Percentiles rank a stretch among this genome's conserved stretches.
Evolutionary conservation across 1,140 invertebrate species (phyloP).

Genomic region (Platyura marginata): DNA sequence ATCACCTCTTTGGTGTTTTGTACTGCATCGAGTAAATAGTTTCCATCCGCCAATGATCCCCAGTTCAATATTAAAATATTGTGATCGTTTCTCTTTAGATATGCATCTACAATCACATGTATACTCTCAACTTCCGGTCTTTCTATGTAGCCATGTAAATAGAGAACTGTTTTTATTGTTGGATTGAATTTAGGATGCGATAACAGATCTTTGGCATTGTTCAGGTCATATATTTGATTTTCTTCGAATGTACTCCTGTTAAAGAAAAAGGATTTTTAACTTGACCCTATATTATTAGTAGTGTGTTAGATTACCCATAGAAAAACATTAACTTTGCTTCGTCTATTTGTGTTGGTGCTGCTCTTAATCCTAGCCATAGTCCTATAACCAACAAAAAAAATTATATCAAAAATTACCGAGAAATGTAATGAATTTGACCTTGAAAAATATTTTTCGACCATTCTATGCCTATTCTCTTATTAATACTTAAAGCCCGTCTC

Average conservation of each 20-base stretch:
- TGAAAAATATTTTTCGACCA: too few relatives aligned
- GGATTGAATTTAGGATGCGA: conserved; percentile 28
- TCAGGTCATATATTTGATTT: conserved; percentile 10
- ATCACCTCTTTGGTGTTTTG: conserved; percentile 29
- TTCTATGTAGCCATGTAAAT: conserved; percentile 36
- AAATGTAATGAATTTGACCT: too few relatives aligned
- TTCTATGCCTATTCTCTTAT: too few relatives aligned
- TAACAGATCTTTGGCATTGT: conserved; percentile 13
- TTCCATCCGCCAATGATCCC: conserved; percentile 32
- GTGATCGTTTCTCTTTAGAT: conserved; percentile 20
- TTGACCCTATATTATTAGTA: background rate
- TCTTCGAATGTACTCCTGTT: conserved; percentile 1
- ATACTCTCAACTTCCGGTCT: conserved; percentile 33
- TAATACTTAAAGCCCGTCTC: too few relatives aligned
- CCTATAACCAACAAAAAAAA: conserved; percentile 1
- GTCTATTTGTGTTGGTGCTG: background rate
- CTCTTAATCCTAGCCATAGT: conserved; percentile 1
- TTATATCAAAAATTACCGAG: too few relatives aligned
- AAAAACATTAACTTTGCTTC: conserved; percentile 2
- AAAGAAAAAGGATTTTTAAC: too few relatives aligned
- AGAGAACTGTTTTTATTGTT: conserved; percentile 29
- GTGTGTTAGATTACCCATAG: conserved; percentile 1
- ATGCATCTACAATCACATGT: conserved; percentile 27
- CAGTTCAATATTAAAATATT: conserved; percentile 37
- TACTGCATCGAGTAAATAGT: conserved; percentile 32